Evolutionary conservation across 2,797 vertebrate species (phyloP), one percentile per base, ranked within the genome.

Genomic region (Gallinago nigripennis): DNA sequence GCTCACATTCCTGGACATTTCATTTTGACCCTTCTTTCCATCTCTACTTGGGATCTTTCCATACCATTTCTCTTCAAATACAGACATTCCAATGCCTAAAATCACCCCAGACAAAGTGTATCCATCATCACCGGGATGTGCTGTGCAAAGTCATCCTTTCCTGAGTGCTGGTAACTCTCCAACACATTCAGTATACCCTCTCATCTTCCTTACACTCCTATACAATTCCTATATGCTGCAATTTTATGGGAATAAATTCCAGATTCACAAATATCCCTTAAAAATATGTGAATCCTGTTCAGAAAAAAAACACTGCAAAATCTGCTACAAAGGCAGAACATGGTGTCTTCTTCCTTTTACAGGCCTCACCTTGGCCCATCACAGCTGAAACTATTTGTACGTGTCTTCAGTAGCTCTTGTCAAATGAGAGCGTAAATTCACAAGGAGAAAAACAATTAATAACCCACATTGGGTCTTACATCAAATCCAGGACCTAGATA

Each of bases 161-260:
- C 88, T 8, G 2, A 61, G 11, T n/a, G 33, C 43, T 72, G 68
- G 11, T 45, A 25, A 11, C 11, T 19, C 65, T 35, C 21, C 2
- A 30, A 12, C n/a, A 64, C 23, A n/a, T 14, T 14, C 60, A 37
- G 21, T 13, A n/a, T 4, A 20, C 12, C 27, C 27, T 69, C 37
- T 77, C 15, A 24, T 18, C 21, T 41, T 64, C 25, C 84, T 54
- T 23, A 11, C 9, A 12, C 21, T 56, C 28, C 24, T 16, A 6
- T 11, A 39, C 0, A 53, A 58, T 41, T 58, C 24, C 30, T 39
- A 0, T 0, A 8, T 25, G 6, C 37, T 30, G 12, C 17, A 37
- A 31, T 11, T 92, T 64, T 33, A 35, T 13, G 8, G 24, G 28
- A 48, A 54, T 45, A 12, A 12, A 15, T 25, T 45, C 64, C 58